Evolutionary conservation across 2,113 vertebrate species (phyloP), one percentile per base, ranked within the genome.

Genomic region (Australoheros scitulus): DNA sequence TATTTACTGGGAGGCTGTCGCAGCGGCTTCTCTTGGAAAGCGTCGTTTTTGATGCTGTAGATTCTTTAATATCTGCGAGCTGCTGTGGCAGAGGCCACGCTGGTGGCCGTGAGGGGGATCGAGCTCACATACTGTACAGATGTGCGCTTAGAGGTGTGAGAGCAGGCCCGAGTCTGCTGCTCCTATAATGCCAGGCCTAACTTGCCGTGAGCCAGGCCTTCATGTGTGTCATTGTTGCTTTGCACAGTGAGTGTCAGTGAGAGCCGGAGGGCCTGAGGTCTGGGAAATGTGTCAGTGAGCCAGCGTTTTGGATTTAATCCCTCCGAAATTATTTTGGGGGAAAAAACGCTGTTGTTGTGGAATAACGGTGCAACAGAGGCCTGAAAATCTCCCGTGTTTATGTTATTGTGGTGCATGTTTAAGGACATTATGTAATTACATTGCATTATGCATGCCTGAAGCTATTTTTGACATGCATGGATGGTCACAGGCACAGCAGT

Each of bases 381-480:
- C 15, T 26, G 15, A 6, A 38, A 64, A 17, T 11, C 14, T 15
- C 11, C 15, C 47, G 3, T 89, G 85, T 84, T 77, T 56, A 64
- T 82, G 3, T 74, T 65, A 11, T 34, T 52, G 1, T 80, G 74
- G 74, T 52, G 80, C 59, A 38, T 81, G 76, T 6, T 81, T 78
- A 72, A 81, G 80, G 87, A 24, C 76, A 63, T 92, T 81, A 85
- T 89, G 85, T 85, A 84, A 89, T 89, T 64, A 36, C 22, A 2
- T 32, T 82, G 70, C 50, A 83, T 89, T 79, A 83, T 91, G 29
- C 47, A 84, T 59, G 84, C 83, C 74, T 41, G 63, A 38, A 59
- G 87, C 64, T 81, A 22, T 76, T 80, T 60, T 22, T 34, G 7
- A 77, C 63, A 61, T 63, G 85, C 88, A 60, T 75, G 83, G 63